These are phyloP conservation scores for Nemurella pictetii DNA, from an alignment of 2,888 invertebrate species.

Conservation along the genomic window DNA sequence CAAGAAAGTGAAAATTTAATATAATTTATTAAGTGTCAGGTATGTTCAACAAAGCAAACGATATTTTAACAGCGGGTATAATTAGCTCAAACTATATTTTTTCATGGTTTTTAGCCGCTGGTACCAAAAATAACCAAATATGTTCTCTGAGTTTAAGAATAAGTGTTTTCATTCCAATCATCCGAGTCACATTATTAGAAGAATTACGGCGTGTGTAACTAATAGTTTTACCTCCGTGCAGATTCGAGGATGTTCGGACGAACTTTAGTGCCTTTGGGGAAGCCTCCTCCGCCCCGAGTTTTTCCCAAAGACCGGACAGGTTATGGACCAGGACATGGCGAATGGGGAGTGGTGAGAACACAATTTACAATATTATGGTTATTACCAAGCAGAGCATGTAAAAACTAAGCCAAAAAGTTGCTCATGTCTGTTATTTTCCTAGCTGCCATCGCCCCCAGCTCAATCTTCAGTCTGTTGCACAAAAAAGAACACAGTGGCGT, in stretches of 20 bases:
- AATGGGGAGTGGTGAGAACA: conserved; percentile 17
- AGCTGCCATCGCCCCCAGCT: too few species aligned
- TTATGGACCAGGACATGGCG: neutral
- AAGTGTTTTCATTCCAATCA: neutral
- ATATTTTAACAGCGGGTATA: too few species aligned
- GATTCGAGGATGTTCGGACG: conserved; percentile 1
- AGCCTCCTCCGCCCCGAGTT: neutral
- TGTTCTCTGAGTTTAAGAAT: too few species aligned
- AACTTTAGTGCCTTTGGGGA: conserved; percentile 3
- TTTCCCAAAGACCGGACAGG: neutral
- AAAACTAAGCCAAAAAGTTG: too few species aligned
- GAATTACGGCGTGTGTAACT: neutral
- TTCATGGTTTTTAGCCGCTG: too few species aligned
- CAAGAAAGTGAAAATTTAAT: neutral
- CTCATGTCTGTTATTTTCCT: too few species aligned
- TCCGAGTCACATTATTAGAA: neutral
- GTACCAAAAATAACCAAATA: too few species aligned
- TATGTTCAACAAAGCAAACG: too few species aligned
- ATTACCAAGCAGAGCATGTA: too few species aligned
- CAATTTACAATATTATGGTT: too few species aligned
- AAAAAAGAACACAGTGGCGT: neutral
- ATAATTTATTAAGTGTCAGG: too few species aligned
- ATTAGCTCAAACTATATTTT: too few species aligned
- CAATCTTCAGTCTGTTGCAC: neutral
- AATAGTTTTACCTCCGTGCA: neutral